phyloP scores from a whole-genome alignment of 2,113 vertebrate genomes.

The Megalops atlanticus region DNA sequence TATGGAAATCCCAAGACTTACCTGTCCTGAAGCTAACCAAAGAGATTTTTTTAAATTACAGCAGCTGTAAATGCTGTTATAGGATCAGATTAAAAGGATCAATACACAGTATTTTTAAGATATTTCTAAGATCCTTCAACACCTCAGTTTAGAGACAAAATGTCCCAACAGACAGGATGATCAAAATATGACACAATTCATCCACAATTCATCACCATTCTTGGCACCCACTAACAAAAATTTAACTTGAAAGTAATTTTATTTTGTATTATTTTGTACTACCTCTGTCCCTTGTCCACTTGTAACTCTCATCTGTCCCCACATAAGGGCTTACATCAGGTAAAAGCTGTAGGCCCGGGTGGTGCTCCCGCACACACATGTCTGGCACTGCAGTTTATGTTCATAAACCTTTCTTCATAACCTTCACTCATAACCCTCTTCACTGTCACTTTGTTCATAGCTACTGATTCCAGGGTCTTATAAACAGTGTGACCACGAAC shows the following conservation, averaged over 20 bases:
- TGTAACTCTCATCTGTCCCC: no score
- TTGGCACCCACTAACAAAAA: neutral
- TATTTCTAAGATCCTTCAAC: neutral
- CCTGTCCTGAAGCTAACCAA: neutral
- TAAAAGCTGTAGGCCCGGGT: constrained; percentile 39
- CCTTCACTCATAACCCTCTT: neutral
- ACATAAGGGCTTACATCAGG: no score
- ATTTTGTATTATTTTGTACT: constrained; percentile 59
- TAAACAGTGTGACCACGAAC: neutral
- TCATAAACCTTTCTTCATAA: neutral
- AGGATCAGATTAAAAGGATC: neutral
- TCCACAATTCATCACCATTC: neutral
- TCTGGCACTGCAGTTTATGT: neutral
- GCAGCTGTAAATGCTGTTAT: neutral
- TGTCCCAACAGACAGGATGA: neutral
- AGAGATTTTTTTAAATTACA: neutral
- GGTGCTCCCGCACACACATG: constrained; percentile 38
- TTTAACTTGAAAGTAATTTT: constrained; percentile 17
- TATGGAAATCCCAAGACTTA: constrained; percentile 7
- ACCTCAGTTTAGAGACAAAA: neutral
- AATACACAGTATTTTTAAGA: neutral
- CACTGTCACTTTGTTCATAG: neutral
- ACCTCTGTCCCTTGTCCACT: constrained; percentile 57
- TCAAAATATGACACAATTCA: neutral
- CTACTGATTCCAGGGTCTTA: neutral